Conservation (phyloP, 2,113 vertebrate species). For the Empidonax traillii region DNA sequence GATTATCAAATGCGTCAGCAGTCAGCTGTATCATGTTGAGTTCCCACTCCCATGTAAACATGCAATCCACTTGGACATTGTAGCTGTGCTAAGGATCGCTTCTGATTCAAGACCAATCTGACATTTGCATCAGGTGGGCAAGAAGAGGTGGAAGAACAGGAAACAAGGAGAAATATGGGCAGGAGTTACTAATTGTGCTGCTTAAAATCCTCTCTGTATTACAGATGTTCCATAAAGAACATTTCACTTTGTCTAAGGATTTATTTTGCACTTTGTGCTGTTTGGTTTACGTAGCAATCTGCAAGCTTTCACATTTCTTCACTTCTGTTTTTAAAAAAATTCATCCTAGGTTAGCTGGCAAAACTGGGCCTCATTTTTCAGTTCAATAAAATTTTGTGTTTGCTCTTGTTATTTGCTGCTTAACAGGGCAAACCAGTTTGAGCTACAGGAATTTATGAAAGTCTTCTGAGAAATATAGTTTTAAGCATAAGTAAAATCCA, state of each 20-base stretch:
- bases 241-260: background rate
- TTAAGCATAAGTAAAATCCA: background rate
- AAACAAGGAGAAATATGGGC: background rate
- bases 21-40: background rate
- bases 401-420: background rate
- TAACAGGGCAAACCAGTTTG: background rate
- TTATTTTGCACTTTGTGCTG: background rate
- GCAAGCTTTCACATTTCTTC: background rate
- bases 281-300: background rate
- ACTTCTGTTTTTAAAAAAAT: background rate
- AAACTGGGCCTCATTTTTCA: background rate
- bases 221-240: background rate
- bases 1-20: background rate
- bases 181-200: background rate
- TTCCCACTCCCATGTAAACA: background rate
- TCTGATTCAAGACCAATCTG: background rate
- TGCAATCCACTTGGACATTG: fast-evolving
- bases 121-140: background rate
- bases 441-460: background rate
- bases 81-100: background rate
- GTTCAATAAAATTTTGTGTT: background rate
- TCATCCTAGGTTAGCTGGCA: background rate
- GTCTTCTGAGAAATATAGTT: background rate
- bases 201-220: background rate
- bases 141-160: background rate